Evolutionary conservation across 92 coral and sea anemone genomes (phyloP).

Genomic region (Phenganax stokvisi): DNA sequence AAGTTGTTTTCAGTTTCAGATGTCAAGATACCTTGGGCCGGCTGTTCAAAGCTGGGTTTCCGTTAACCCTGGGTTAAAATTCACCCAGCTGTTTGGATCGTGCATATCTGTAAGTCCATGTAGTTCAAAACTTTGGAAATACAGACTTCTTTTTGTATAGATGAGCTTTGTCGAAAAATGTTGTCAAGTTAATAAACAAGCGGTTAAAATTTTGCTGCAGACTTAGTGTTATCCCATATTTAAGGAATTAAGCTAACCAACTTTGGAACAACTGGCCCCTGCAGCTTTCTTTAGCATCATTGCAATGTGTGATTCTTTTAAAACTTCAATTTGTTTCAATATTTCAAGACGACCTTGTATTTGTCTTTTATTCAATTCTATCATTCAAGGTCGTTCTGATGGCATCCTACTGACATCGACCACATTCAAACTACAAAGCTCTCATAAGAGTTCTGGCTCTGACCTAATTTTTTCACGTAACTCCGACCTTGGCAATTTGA

Average conservation of each 20-base stretch:
- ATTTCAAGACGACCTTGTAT: slow-evolving; percentile 52
- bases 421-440: slow-evolving; percentile 33
- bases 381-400: slow-evolving; percentile 60
- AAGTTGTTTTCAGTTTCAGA: slow-evolving; percentile 60
- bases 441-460: background rate
- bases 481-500: slow-evolving; percentile 5
- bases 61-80: no score
- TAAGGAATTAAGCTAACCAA: no score
- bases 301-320: slow-evolving; percentile 29
- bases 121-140: no score
- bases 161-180: no score
- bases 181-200: no score
- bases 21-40: slow-evolving; percentile 58
- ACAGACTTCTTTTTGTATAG: no score
- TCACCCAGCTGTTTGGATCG: no score
- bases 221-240: no score
- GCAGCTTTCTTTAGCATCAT: slow-evolving; percentile 66
- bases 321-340: slow-evolving; percentile 55
- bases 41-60: no score
- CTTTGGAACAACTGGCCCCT: no score
- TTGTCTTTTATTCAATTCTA: slow-evolving; percentile 58
- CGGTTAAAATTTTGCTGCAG: no score
- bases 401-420: slow-evolving; percentile 50
- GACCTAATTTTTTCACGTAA: background rate
- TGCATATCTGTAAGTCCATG: no score